Base-by-base conservation (phyloP, 2,113 vertebrate species). In the Pteronura brasiliensis region DNA sequence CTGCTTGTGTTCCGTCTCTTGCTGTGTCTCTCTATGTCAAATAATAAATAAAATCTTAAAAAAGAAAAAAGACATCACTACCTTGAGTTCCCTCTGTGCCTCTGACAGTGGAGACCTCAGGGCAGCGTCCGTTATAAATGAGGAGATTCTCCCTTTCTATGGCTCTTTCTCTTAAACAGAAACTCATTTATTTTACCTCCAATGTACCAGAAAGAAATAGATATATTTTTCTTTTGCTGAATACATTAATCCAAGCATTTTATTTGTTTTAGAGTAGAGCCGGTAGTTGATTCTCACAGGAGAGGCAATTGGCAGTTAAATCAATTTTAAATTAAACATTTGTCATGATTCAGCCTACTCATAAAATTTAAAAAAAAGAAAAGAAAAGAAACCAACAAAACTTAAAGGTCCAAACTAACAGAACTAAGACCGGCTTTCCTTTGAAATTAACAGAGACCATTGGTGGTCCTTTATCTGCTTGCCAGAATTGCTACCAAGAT, bases 331-430 rank as follows among this genome's bases (percentile, higher is more conserved):
- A 96, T 92, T 95, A 94, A 36, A 77, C n/a, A 85, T 97, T 87
- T 97, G 90, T 88, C 97, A 96, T 97, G 93, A 98, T 96, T 98
- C 88, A 96, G 55, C 21, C 74, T 77, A 91, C 81, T 97, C 82
- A 97, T 90, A 98, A 98, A 96, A 65, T 52, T 63, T 49, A 1
- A 14, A 14, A 49, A 49, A 4, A 55, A 69, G 18, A 59, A 74
- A 93, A 95, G 29, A 31, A 36, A 69, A 6, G 34, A 96, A 95
- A 47, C 2, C 23, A 57, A 34, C 95, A 83, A 80, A 29, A 3
- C 81, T 83, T 96, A 97, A 98, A 97, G 94, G 95, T 97, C 97
- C 97, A 76, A 97, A 94, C 84, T 72, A 97, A 97, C 39, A 95
- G 77, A 44, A 67, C 81, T 44, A 42, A 96, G 49, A 83, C 92